Conservation (phyloP, 2,113 vertebrate species). For the Piprites chloris region DNA sequence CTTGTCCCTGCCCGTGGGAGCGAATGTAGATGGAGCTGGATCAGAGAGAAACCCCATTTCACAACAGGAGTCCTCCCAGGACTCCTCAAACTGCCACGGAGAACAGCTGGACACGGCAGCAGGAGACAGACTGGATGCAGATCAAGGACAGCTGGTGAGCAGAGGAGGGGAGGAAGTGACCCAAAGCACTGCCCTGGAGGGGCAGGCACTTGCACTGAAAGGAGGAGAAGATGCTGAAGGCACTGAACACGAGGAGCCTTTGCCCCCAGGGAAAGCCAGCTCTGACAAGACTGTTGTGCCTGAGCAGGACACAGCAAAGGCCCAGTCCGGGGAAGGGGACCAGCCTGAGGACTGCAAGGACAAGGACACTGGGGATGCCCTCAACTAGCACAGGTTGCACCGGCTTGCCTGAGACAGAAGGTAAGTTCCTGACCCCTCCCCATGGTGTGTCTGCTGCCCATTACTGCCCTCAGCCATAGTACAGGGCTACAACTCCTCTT, state of each 20-base stretch:
- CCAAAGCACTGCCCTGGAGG: background rate
- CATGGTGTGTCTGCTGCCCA: background rate
- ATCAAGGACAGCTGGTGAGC: background rate
- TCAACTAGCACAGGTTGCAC: constrained; percentile 15
- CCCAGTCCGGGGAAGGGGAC: background rate
- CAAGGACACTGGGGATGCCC: background rate
- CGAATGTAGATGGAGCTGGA: background rate
- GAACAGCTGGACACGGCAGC: background rate
- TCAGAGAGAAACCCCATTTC: background rate
- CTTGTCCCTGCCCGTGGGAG: background rate
- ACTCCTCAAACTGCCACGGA: background rate
- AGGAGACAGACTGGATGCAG: constrained; percentile 16
- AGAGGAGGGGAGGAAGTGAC: background rate
- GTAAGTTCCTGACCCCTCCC: constrained; percentile 2
- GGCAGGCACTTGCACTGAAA: background rate
- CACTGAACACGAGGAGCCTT: background rate
- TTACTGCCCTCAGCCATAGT: background rate
- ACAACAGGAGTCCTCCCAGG: background rate
- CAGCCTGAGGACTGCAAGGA: constrained; percentile 16
- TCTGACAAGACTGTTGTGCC: background rate
- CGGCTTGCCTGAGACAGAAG: background rate
- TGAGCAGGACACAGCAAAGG: background rate
- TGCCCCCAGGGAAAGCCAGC: background rate
- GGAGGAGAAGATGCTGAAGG: constrained; percentile 1
- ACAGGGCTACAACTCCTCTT: background rate